phyloP scores from a whole-genome alignment of 1,140 invertebrate species.

The Campoletis sonorensis region DNA sequence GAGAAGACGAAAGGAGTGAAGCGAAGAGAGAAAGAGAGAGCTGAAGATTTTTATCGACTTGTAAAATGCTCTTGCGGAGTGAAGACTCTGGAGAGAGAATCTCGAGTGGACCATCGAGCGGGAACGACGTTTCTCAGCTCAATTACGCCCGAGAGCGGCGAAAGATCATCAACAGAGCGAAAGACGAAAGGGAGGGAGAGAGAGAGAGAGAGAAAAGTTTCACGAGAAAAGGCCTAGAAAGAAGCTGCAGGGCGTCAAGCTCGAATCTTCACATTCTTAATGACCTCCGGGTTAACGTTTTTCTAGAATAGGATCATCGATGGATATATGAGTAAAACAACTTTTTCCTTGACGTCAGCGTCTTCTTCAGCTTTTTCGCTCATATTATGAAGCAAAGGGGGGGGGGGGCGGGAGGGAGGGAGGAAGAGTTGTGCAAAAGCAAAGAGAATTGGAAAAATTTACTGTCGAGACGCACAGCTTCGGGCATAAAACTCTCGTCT shows the following conservation, averaged over 20 bases:
- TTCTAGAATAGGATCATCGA: conserved; percentile 4
- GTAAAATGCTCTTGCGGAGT: conserved; percentile 22
- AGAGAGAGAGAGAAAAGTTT: neutral
- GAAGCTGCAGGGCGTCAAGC: neutral
- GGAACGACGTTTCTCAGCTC: conserved; percentile 33
- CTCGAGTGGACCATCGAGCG: conserved; percentile 25
- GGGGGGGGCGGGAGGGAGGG: too few relatives aligned
- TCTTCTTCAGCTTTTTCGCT: neutral
- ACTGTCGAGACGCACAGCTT: conserved; percentile 41
- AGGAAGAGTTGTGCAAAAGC: neutral
- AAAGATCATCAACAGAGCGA: conserved; percentile 19
- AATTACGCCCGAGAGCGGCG: conserved; percentile 10
- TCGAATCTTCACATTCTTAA: conserved; percentile 3
- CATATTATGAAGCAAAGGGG: neutral
- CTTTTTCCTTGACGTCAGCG: conserved; percentile 7
- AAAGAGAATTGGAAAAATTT: conserved; percentile 42
- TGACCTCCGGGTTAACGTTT: neutral
- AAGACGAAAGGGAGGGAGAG: too few relatives aligned
- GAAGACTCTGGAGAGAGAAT: conserved; percentile 6
- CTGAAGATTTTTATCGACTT: conserved; percentile 34
- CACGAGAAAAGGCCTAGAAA: neutral
- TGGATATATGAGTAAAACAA: neutral
- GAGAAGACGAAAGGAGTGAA: neutral
- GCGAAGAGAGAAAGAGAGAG: neutral
- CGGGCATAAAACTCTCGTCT: conserved; percentile 42